A percentile compares a stretch with the other conserved stretches of the same genome.
Conservation (phyloP, 2,888 invertebrate species). For the Tipula vernalis region DNA sequence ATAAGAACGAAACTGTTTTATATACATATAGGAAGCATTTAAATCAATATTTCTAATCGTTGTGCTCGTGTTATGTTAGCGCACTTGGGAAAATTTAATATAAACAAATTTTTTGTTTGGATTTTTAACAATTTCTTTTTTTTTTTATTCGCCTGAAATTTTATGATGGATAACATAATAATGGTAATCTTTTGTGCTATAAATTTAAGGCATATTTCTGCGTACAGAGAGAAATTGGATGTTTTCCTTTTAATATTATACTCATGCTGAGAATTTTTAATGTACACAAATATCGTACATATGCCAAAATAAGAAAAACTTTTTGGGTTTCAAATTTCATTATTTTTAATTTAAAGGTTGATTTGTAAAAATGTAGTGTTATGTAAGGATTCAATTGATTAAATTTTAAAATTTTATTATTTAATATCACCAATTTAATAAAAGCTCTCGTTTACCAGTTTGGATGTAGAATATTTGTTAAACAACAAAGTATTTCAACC, state of each 20-base stretch:
- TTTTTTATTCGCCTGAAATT: not conserved
- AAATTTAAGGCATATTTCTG: not conserved
- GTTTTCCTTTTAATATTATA: not conserved
- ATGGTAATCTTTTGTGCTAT: not conserved
- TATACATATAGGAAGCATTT: not conserved
- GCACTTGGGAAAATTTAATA: not conserved
- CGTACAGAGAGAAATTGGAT: not conserved
- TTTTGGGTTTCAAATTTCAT: not conserved
- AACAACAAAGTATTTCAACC: no score
- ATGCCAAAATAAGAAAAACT: not conserved
- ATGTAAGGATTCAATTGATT: no score
- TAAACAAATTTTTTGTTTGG: not conserved
- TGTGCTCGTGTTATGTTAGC: not conserved
- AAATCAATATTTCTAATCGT: not conserved
- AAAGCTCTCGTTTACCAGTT: no score
- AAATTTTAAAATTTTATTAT: no score
- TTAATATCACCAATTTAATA: no score
- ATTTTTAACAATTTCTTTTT: not conserved
- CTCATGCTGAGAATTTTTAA: not conserved
- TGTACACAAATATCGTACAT: not conserved
- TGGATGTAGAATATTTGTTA: no score
- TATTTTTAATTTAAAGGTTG: not conserved
- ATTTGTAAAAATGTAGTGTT: not conserved
- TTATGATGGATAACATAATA: not conserved
- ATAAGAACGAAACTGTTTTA: not conserved